Conservation (phyloP, 2,888 invertebrate species). For the Ferrisia virgata region DNA sequence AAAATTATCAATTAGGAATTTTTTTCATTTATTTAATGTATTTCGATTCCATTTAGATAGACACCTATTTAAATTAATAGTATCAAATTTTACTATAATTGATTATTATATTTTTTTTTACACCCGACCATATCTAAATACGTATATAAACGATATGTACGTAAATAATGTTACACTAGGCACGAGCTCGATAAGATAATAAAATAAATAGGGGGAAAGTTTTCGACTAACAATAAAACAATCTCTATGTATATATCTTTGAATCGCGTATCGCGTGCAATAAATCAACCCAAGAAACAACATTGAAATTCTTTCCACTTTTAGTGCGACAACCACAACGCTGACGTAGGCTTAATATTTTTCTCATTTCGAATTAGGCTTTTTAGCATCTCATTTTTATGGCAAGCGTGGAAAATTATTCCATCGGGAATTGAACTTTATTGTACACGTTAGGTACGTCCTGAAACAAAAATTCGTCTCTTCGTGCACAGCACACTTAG, state of each 20-base stretch:
- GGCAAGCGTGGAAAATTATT: constrained; percentile 30
- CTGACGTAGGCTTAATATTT: background rate
- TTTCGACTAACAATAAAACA: background rate
- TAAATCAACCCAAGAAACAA: background rate
- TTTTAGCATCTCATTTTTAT: constrained; percentile 35
- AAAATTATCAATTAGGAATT: no score
- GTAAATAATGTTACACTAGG: background rate
- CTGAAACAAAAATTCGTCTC: background rate
- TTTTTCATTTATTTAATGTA: no score
- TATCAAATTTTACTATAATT: no score
- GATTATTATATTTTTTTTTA: no score
- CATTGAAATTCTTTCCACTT: background rate
- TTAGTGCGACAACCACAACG: no score
- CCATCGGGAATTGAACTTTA: constrained; percentile 15
- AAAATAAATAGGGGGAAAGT: background rate
- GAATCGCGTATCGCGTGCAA: background rate
- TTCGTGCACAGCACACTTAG: background rate
- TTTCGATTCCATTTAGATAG: no score
- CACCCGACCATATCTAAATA: no score
- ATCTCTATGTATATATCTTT: background rate
- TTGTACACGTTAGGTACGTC: background rate
- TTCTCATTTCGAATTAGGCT: constrained; percentile 18
- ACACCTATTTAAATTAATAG: no score
- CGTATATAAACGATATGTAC: no score
- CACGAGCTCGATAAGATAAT: background rate